phyloP scores from a whole-genome alignment of 2,113 vertebrate species.

The Anolis sagrei region DNA sequence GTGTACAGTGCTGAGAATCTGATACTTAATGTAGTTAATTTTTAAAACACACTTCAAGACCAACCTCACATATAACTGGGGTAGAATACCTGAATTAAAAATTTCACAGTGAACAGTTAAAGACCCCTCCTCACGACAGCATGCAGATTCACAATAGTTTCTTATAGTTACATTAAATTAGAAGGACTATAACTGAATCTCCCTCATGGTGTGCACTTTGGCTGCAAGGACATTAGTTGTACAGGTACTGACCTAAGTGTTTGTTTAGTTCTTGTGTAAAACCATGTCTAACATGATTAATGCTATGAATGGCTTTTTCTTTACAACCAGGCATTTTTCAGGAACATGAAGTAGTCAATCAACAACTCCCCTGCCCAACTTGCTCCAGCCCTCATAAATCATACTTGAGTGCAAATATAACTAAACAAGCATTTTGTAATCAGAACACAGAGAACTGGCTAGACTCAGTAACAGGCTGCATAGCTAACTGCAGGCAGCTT shows the following conservation, averaged over 20 bases:
- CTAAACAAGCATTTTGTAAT: conserved; percentile 29
- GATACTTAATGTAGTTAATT: no score
- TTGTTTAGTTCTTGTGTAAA: conserved; percentile 24
- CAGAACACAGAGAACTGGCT: background rate
- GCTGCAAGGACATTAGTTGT: background rate
- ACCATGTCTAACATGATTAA: conserved; percentile 35
- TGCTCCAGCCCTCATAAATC: conserved; percentile 28
- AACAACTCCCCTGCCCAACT: background rate
- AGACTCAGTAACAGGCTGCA: conserved; percentile 7
- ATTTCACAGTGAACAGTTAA: background rate
- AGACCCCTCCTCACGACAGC: background rate
- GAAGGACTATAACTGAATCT: background rate
- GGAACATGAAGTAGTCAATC: conserved; percentile 25
- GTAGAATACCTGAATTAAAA: background rate
- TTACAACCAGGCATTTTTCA: conserved; percentile 9
- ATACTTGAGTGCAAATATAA: conserved; percentile 26
- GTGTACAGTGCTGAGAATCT: no score
- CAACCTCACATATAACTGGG: background rate
- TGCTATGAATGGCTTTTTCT: background rate
- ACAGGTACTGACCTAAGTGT: background rate
- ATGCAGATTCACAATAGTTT: background rate
- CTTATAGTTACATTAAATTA: no score
- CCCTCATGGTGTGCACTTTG: background rate
- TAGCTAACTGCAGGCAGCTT: conserved; percentile 12
- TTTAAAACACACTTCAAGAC: background rate